Evolutionary conservation across 2,113 vertebrate genomes (phyloP).

Genomic region (Elanus axillaris): DNA sequence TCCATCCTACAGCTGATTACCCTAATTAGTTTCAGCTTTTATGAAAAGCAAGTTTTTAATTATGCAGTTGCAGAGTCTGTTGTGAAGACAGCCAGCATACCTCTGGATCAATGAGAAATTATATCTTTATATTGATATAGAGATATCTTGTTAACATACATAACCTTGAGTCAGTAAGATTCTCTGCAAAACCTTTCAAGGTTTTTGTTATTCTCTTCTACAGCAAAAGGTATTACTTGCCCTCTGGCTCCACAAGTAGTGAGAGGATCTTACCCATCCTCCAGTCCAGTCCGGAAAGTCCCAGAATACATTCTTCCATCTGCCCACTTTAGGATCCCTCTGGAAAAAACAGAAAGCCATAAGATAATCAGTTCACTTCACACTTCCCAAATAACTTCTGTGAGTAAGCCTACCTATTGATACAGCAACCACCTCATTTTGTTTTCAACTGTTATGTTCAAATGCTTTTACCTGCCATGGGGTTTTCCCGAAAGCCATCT

Average conservation of each 20-base stretch:
- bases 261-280: conserved; percentile 85
- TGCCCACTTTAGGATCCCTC: conserved; percentile 89
- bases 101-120: background rate
- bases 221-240: background rate
- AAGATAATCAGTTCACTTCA: background rate
- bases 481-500: conserved; percentile 91
- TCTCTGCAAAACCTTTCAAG: background rate
- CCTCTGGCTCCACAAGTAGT: background rate
- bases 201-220: background rate
- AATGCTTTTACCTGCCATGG: conserved; percentile 83
- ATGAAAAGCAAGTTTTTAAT: background rate
- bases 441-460: background rate
- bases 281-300: conserved; percentile 89
- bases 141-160: background rate
- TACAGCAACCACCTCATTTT: background rate
- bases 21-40: background rate
- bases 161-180: background rate
- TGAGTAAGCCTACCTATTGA: background rate
- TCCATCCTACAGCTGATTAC: background rate
- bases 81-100: background rate
- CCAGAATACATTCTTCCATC: conserved; percentile 92
- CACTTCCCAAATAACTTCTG: background rate
- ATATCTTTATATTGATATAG: background rate
- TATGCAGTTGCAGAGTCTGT: background rate
- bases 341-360: conserved; percentile 57